Evolutionary conservation across 2,888 invertebrate genomes (phyloP).

Genomic region (Trichacis sp.): DNA sequence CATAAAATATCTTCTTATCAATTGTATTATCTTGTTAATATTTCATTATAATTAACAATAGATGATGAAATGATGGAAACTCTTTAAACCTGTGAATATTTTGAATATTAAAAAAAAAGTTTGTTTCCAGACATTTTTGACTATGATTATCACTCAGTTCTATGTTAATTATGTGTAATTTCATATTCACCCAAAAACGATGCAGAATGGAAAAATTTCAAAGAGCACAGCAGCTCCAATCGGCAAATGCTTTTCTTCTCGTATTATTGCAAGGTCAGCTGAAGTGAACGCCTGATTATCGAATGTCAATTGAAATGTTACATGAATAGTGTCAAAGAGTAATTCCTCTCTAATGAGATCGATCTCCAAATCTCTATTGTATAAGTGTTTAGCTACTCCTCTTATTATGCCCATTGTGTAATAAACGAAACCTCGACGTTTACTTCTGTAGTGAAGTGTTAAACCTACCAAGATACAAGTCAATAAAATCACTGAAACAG

Average conservation of each 20-base stretch:
- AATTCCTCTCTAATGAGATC: slow-evolving; percentile 89
- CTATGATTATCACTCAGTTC: not conserved
- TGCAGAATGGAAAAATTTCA: slow-evolving; percentile 97
- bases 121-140: too few relatives aligned
- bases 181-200: slow-evolving; percentile 89
- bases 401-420: slow-evolving; percentile 97
- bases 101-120: too few relatives aligned
- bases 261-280: slow-evolving; percentile 85
- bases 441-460: slow-evolving; percentile 93
- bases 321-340: slow-evolving; percentile 91
- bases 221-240: slow-evolving; percentile 91
- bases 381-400: slow-evolving; percentile 92
- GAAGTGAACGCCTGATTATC: slow-evolving; percentile 92
- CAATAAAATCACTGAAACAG: slow-evolving; percentile 14
- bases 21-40: too few relatives aligned
- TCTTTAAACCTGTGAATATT: too few relatives aligned
- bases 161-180: not conserved
- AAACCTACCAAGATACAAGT: slow-evolving; percentile 73
- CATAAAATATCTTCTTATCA: too few relatives aligned
- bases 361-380: slow-evolving; percentile 94
- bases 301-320: slow-evolving; percentile 93
- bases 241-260: slow-evolving; percentile 89
- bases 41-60: too few relatives aligned
- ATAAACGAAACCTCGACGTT: slow-evolving; percentile 92
- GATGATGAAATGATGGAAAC: too few relatives aligned